Evolutionary conservation across 2,888 invertebrate species (phyloP).

Genomic region (Lepidocyrtinus sp.): DNA sequence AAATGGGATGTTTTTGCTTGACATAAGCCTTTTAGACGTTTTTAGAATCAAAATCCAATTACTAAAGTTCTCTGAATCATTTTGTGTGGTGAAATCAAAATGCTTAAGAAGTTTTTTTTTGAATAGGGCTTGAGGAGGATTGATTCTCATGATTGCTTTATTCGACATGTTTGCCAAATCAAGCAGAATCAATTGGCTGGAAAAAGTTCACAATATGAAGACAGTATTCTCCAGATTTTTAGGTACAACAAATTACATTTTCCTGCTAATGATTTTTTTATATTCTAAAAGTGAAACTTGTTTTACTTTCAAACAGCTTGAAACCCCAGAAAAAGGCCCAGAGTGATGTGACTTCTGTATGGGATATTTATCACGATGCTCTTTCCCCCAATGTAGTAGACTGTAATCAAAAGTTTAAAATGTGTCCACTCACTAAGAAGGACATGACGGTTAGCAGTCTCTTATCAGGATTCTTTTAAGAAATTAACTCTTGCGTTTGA

Average conservation of each 20-base stretch:
- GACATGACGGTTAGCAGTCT: conserved; percentile 54
- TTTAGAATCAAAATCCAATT: no score
- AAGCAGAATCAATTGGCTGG: conserved; percentile 63
- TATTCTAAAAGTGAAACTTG: neutral
- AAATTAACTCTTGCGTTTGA: no score
- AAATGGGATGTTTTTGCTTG: no score
- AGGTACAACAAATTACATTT: conserved; percentile 41
- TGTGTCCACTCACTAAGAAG: conserved; percentile 63
- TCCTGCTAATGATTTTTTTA: neutral
- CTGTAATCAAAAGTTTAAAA: conserved; percentile 63
- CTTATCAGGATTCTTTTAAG: conserved; percentile 64
- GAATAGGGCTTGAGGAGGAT: conserved; percentile 63
- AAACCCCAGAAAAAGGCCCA: conserved; percentile 44
- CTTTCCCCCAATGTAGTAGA: conserved; percentile 61
- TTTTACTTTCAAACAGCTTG: conserved; percentile 36
- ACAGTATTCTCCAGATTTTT: conserved; percentile 61
- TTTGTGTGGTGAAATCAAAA: no score
- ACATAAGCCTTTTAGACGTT: no score
- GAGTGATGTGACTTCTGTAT: conserved; percentile 43
- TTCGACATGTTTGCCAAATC: conserved; percentile 66
- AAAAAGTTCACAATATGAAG: conserved; percentile 57
- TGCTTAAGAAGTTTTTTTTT: no score
- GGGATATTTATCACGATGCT: conserved; percentile 67
- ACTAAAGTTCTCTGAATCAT: no score
- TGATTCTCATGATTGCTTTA: conserved; percentile 67